Percentiles rank a stretch among this genome's conserved stretches.
Evolutionary conservation across 2,888 invertebrate species (phyloP).

Genomic region (Onthophagus sagittarius): DNA sequence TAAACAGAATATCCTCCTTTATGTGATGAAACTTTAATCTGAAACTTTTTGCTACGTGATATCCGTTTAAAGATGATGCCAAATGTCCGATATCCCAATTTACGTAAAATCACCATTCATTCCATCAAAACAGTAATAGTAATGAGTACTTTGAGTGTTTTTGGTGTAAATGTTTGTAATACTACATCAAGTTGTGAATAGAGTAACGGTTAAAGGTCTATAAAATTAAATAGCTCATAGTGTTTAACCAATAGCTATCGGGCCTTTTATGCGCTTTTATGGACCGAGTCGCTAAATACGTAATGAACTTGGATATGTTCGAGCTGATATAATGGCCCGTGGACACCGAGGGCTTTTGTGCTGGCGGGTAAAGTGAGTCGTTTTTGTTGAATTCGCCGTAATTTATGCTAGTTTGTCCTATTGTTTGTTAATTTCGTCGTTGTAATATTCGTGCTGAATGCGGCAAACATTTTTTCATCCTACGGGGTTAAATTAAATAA

Average conservation of each 20-base stretch:
- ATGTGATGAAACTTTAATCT: too few species aligned
- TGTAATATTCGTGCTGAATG: background rate
- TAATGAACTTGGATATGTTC: background rate
- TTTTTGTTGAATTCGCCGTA: background rate
- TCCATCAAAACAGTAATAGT: too few species aligned
- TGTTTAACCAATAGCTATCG: background rate
- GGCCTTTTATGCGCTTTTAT: background rate
- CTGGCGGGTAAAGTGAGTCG: background rate
- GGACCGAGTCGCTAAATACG: background rate
- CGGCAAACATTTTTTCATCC: background rate
- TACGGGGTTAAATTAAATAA: background rate
- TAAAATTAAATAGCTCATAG: background rate
- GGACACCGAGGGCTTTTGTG: background rate
- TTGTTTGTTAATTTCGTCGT: background rate
- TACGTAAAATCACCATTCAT: too few species aligned
- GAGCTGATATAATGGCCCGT: background rate
- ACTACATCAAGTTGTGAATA: background rate
- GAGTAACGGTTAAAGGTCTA: background rate
- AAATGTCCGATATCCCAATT: too few species aligned
- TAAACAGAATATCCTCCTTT: too few species aligned
- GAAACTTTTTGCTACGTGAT: too few species aligned
- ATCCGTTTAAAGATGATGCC: too few species aligned
- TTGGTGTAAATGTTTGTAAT: background rate
- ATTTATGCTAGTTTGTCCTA: background rate
- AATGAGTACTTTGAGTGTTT: too few species aligned